Percentiles rank a stretch among this genome's conserved stretches.
phyloP scores from a whole-genome alignment of 2,888 invertebrate species.

The Epirrita christyi region DNA sequence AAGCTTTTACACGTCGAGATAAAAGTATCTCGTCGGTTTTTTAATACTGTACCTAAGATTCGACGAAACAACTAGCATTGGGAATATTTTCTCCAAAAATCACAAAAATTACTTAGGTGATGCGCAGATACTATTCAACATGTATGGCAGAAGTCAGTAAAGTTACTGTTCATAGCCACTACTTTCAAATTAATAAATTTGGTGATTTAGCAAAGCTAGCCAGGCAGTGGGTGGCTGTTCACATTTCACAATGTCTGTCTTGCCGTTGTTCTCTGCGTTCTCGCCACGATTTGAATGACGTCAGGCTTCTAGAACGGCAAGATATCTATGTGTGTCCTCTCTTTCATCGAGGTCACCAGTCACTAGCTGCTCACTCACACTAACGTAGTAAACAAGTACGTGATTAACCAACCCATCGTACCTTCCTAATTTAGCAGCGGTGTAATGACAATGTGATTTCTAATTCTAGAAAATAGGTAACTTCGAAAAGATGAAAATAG shows the following conservation, averaged over 20 bases:
- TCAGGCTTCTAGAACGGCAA: slow-evolving; percentile 81
- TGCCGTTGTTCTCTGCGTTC: slow-evolving; percentile 69
- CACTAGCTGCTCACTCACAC: slow-evolving; percentile 72
- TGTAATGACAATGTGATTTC: slow-evolving; percentile 41
- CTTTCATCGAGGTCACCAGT: slow-evolving; percentile 77
- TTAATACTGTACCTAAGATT: slow-evolving; percentile 81
- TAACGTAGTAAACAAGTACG: slow-evolving; percentile 48
- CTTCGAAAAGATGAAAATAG: background rate
- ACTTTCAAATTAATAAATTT: slow-evolving; percentile 74
- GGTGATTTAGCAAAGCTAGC: slow-evolving; percentile 66
- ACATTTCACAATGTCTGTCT: slow-evolving; percentile 84
- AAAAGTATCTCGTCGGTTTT: slow-evolving; percentile 45
- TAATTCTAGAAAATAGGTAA: background rate
- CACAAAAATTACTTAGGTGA: slow-evolving; percentile 65
- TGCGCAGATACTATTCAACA: slow-evolving; percentile 75
- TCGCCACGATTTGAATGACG: slow-evolving; percentile 74
- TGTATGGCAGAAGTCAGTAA: slow-evolving; percentile 77
- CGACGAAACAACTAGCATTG: slow-evolving; percentile 79
- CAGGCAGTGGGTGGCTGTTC: slow-evolving; percentile 81
- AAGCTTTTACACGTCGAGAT: slow-evolving; percentile 47
- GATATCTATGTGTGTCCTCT: slow-evolving; percentile 64
- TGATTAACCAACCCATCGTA: slow-evolving; percentile 5
- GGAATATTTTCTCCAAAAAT: slow-evolving; percentile 69
- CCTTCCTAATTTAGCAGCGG: slow-evolving; percentile 56
- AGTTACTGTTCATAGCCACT: slow-evolving; percentile 80